Base-by-base conservation (phyloP, 2,113 vertebrate genomes). In the Ahaetulla prasina region DNA sequence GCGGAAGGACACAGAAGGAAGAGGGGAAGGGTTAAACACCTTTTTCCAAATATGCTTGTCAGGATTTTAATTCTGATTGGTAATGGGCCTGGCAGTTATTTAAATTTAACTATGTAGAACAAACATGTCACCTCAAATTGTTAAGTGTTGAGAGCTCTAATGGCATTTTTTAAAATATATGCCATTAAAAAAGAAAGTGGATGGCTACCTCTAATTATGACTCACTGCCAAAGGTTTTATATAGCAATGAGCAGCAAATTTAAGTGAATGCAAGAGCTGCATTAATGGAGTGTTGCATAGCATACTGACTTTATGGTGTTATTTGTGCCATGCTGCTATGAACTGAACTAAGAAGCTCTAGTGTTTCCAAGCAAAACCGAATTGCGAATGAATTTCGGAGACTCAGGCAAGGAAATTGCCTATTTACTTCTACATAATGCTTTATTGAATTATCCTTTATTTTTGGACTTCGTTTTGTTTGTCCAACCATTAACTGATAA, bases 331-430 rank as follows among this genome's bases (percentile, higher is more conserved):
- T 60, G 12, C 88, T 89, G n/a, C 2, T 50, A 90, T 52, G 1
- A 0, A 4, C 0, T 90, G 53, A 74, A 80, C 22, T 47, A 5
- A 4, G 14, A 0, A 0, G 30, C 8, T 93, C 88, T 87, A 47
- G 23, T 68, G 85, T 92, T 85, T 63, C 89, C 91, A 95, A 90
- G 50, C 57, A 94, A 93, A 91, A 80, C 86, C 90, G 22, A 94
- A 87, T 87, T 92, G 91, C 74, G 55, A 84, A 93, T 95, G 93
- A 92, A 95, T 95, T 95, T 60, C 20, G 53, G 52, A 68, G 22
- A 90, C 89, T 0, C 0, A 53, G 93, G 63, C 95, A 95, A 85
- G 87, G 87, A 80, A 96, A 93, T 55, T 91, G 92, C 85, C 93
- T 85, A 49, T 80, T 96, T 84, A 7, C 2, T 85, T 91, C 89